Evolutionary conservation across 2,113 vertebrate genomes (phyloP).

Genomic region (Paracanthobrama guichenoti): DNA sequence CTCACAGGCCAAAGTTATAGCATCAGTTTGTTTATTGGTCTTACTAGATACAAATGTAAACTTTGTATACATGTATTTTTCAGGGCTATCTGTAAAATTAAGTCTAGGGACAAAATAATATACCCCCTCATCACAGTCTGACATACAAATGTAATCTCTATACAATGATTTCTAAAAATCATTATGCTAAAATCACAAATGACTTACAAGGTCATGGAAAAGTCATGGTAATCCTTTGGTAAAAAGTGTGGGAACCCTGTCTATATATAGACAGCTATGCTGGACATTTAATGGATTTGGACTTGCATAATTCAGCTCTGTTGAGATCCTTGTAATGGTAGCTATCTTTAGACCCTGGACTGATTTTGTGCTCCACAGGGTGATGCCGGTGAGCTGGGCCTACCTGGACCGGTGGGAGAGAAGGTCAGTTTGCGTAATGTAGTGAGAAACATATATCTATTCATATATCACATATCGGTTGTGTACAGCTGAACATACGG

Average conservation of each 20-base stretch:
- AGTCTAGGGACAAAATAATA: neutral
- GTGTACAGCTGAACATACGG: neutral
- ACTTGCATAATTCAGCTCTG: slow-evolving; percentile 48
- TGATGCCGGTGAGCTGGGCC: slow-evolving; percentile 79
- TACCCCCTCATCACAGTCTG: neutral
- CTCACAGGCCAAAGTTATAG: neutral
- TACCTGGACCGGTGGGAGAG: slow-evolving; percentile 82
- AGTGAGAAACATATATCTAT: neutral
- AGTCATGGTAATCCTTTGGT: neutral
- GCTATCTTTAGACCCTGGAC: slow-evolving; percentile 38
- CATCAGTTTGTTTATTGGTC: neutral
- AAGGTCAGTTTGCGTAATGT: slow-evolving; percentile 76
- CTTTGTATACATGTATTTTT: neutral
- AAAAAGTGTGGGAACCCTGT: neutral
- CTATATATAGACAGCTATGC: slow-evolving; percentile 1
- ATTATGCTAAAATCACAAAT: neutral
- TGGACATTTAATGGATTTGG: slow-evolving; percentile 43
- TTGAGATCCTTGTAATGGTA: slow-evolving; percentile 31
- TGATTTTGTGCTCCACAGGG: slow-evolving; percentile 73
- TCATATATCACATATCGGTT: neutral
- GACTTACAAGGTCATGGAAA: neutral
- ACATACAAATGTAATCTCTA: neutral
- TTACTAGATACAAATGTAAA: neutral
- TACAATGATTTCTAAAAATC: neutral
- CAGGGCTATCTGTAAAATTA: neutral